phyloP scores from a whole-genome alignment of 2,888 invertebrate genomes.

The Erynnis tages region DNA sequence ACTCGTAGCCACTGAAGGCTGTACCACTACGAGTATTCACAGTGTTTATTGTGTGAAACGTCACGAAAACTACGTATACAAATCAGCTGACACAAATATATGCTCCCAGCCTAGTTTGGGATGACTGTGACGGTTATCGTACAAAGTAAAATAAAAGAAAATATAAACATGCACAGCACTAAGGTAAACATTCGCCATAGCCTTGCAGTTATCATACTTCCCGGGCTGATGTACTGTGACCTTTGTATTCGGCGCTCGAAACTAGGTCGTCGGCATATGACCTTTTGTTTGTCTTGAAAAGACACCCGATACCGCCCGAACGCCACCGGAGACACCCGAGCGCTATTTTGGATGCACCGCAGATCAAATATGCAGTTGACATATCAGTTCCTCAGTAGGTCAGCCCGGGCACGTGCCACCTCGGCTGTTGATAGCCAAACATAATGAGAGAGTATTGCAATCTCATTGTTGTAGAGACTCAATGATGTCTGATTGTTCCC shows the following conservation, averaged over 20 bases:
- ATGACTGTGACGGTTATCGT: no score
- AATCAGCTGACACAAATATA: no score
- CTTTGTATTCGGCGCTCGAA: slow-evolving; percentile 65
- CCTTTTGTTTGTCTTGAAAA: slow-evolving; percentile 73
- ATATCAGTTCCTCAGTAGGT: slow-evolving; percentile 30
- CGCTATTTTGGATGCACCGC: slow-evolving; percentile 58
- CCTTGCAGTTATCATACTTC: slow-evolving; percentile 74
- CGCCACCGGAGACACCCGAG: slow-evolving; percentile 48
- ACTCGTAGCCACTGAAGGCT: no score
- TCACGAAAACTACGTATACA: no score
- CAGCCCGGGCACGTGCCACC: slow-evolving; percentile 28
- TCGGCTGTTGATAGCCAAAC: slow-evolving; percentile 28
- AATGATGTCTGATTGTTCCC: no score
- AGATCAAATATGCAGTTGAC: slow-evolving; percentile 27
- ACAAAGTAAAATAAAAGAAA: no score
- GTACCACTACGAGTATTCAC: no score
- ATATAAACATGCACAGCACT: slow-evolving; percentile 52
- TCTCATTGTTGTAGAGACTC: no score
- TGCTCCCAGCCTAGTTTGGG: no score
- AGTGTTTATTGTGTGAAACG: no score
- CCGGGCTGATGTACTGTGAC: slow-evolving; percentile 70
- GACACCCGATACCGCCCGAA: slow-evolving; percentile 59
- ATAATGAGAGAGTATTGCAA: slow-evolving; percentile 25
- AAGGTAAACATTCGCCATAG: slow-evolving; percentile 50
- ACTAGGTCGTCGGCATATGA: slow-evolving; percentile 76